These are phyloP conservation scores for Megaceryle torquata DNA, from an alignment of 2,113 vertebrate genomes.

Conservation along the genomic window DNA sequence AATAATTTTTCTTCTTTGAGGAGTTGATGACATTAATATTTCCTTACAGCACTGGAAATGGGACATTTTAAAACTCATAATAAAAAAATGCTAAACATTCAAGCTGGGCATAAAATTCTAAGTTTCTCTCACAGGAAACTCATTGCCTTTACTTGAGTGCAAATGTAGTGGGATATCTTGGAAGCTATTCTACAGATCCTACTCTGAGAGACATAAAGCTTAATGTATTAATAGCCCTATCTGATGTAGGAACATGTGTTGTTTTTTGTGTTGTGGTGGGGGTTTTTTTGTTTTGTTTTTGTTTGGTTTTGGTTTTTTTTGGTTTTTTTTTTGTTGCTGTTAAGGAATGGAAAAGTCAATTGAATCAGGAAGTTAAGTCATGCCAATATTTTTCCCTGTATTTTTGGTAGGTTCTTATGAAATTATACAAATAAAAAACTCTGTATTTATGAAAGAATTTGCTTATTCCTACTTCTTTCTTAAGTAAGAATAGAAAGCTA, in stretches of 20 bases:
- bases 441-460: neutral
- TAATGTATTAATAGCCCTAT: neutral
- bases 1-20: neutral
- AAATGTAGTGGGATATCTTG: neutral
- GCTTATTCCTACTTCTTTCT: neutral
- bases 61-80: neutral
- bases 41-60: neutral
- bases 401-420: neutral
- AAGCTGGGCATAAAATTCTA: neutral
- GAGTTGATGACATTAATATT: neutral
- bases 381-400: neutral
- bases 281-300: too few relatives aligned
- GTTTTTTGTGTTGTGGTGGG: too few relatives aligned
- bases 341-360: neutral
- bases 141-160: neutral
- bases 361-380: neutral
- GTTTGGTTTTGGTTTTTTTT: too few relatives aligned
- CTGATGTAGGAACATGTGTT: neutral
- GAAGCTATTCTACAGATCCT: neutral
- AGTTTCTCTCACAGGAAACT: neutral
- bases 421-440: neutral
- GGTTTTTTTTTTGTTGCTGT: neutral
- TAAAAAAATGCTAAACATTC: rapidly evolving
- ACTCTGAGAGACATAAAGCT: neutral
- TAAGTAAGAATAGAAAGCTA: neutral